A percentile compares a stretch with the other conserved stretches of the same genome.
phyloP scores from a whole-genome alignment of 2,113 vertebrate genomes.

The Xenopus laevis region DNA sequence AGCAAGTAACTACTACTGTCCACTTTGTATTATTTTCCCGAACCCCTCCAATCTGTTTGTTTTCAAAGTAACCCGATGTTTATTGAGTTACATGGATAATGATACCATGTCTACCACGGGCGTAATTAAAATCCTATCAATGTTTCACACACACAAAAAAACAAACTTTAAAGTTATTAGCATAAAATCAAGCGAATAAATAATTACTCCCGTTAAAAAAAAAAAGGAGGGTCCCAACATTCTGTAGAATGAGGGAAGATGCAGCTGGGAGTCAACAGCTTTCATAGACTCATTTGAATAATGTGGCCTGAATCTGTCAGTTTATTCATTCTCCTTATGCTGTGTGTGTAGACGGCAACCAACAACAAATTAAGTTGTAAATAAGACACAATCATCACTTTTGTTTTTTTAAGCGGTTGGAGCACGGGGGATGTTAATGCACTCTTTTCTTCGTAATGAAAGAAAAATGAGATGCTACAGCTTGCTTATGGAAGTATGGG shows the following conservation, averaged over 20 bases:
- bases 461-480: constrained; percentile 62
- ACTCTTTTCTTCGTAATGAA: constrained; percentile 44
- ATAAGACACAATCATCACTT: constrained; percentile 93
- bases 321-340: constrained; percentile 89
- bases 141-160: constrained; percentile 29
- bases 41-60: background rate
- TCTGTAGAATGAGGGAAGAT: constrained; percentile 78
- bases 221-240: constrained; percentile 78
- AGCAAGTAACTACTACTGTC: background rate
- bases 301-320: constrained; percentile 96
- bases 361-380: constrained; percentile 94
- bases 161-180: constrained; percentile 63
- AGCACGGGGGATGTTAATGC: constrained; percentile 72
- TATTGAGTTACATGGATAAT: constrained; percentile 66
- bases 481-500: constrained; percentile 59
- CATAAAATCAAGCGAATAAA: constrained; percentile 67
- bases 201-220: constrained; percentile 60
- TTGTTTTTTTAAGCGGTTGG: constrained; percentile 83
- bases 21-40: background rate
- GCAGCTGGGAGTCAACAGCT: constrained; percentile 86
- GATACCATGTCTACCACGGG: constrained; percentile 61
- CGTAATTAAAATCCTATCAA: constrained; percentile 68
- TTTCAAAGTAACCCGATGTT: constrained; percentile 49
- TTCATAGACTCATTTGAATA: constrained; percentile 98
- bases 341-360: constrained; percentile 86